Base-by-base conservation (phyloP, 1,140 invertebrate species). In the Drosophila bocki region DNA sequence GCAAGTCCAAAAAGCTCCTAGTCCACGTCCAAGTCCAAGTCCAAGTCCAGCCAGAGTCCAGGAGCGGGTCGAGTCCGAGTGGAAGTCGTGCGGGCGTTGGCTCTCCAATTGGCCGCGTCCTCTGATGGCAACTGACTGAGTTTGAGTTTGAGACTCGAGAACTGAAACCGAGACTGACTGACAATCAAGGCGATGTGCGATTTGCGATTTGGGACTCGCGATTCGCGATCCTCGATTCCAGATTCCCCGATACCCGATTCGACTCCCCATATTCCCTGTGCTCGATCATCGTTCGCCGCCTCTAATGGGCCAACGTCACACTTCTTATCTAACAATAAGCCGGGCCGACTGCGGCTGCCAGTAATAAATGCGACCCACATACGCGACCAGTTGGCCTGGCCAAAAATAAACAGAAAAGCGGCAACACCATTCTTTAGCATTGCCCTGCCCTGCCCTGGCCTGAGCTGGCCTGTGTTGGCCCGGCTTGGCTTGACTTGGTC, bases 261-360 rank as follows among this genome's bases (percentile, higher is more conserved):
- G 15, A 17, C 26, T 50, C 59, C 11, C 45, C 42, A 32, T 33
- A 65, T 62, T 54, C 48, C 22, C 47, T 48, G 41, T 76, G 60
- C 56, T 69, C 65, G 62, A 80, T 87, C 71, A 75, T 64, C 72
- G 44, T 56, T 58, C 64, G 75, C 59, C 58, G 59, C 54, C 74
- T 90, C 81, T 88, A 88, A 88, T 88, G 81, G 85, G 58, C 85
- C 61, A 90, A 88, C 82, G 85, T 90, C 85, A 88, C 84, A 84
- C 80, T 77, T 81, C 74, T 71, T 68, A 70, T 63, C 75, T 68
- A 75, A 82, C 75, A 68, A 71, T 60, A 65, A 53, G 69, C 58
- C 45, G 48, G 71, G 35, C 67, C 47, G 59, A 75, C 54, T 62
- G 54, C 57, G 82, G 56, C 70, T 51, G 71, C 59, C 63, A 64